A percentile compares a stretch with the other conserved stretches of the same genome.
Conservation (phyloP, 2,888 invertebrate species). For the Plemyria rubiginata region DNA sequence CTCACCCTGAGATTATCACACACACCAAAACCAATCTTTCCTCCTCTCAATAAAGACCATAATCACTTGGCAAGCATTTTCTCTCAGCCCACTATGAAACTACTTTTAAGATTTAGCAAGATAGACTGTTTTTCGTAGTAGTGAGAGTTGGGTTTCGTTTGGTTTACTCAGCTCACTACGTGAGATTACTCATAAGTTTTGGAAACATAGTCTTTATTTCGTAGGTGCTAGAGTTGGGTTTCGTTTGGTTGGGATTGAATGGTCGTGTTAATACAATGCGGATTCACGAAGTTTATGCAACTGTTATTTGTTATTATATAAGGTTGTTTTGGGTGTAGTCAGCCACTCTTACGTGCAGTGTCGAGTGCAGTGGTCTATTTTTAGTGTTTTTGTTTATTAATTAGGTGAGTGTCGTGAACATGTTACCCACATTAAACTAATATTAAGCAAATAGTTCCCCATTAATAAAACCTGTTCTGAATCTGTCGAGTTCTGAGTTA, state of each 20-base stretch:
- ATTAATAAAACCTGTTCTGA: too few relatives aligned
- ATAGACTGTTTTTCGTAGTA: constrained; percentile 13
- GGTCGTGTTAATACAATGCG: constrained; percentile 58
- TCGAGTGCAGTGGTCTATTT: constrained; percentile 69
- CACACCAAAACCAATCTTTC: constrained; percentile 48
- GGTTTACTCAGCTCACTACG: constrained; percentile 40
- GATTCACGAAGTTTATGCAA: constrained; percentile 78
- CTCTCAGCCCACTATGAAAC: constrained; percentile 43
- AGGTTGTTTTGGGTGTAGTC: constrained; percentile 65
- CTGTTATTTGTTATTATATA: constrained; percentile 83
- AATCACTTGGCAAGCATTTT: constrained; percentile 38
- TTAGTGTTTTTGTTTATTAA: constrained; percentile 40
- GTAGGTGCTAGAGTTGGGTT: constrained; percentile 37
- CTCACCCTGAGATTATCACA: constrained; percentile 37
- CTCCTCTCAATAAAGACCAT: constrained; percentile 31
- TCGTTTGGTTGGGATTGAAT: constrained; percentile 27
- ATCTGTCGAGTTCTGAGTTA: too few relatives aligned
- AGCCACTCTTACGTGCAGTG: constrained; percentile 70
- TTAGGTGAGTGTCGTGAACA: constrained; percentile 56
- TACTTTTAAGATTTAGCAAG: constrained; percentile 36
- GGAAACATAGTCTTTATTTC: constrained; percentile 37
- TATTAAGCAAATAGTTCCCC: not conserved
- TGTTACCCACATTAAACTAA: not conserved
- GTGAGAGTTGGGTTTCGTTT: constrained; percentile 45
- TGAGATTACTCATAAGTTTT: constrained; percentile 37